phyloP scores from a whole-genome alignment of 1,140 invertebrate species.

The Philopotamus ludificatus region DNA sequence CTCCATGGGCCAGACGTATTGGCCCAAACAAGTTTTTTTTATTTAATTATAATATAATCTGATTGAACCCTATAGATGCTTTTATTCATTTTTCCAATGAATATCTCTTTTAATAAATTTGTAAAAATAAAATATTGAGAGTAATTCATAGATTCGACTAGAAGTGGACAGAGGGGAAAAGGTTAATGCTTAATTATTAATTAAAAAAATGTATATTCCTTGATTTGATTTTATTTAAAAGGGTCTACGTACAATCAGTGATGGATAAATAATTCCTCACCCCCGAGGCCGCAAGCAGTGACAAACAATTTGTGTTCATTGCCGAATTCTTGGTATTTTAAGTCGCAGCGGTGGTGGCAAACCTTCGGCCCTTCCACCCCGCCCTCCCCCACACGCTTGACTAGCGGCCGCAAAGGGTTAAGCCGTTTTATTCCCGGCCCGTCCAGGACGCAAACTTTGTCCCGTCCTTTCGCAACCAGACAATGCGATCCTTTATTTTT shows the following conservation, averaged over 20 bases:
- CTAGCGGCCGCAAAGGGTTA: slow-evolving; percentile 26
- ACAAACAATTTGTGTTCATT: slow-evolving; percentile 12
- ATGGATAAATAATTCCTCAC: not conserved
- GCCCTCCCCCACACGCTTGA: not conserved
- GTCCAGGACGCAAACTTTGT: slow-evolving; percentile 18
- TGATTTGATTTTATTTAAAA: too few species aligned
- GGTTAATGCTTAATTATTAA: too few species aligned
- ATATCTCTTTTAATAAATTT: too few species aligned
- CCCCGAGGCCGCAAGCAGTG: not conserved
- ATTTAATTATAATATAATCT: too few species aligned
- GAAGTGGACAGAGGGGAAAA: too few species aligned
- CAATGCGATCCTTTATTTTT: slow-evolving; percentile 24
- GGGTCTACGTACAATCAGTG: not conserved
- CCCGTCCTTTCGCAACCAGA: slow-evolving; percentile 19
- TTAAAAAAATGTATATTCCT: too few species aligned
- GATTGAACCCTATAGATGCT: too few species aligned
- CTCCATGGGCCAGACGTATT: too few species aligned
- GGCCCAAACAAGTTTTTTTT: too few species aligned
- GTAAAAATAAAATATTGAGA: too few species aligned
- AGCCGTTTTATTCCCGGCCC: slow-evolving; percentile 25
- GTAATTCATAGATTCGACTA: too few species aligned
- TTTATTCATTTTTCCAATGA: too few species aligned
- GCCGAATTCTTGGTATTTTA: slow-evolving; percentile 12
- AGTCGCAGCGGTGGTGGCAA: not conserved
- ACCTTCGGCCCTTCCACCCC: not conserved